Evolutionary conservation across 2,113 vertebrate genomes (phyloP), one percentile per base, ranked within the genome.

Genomic region (Euleptes europaea): DNA sequence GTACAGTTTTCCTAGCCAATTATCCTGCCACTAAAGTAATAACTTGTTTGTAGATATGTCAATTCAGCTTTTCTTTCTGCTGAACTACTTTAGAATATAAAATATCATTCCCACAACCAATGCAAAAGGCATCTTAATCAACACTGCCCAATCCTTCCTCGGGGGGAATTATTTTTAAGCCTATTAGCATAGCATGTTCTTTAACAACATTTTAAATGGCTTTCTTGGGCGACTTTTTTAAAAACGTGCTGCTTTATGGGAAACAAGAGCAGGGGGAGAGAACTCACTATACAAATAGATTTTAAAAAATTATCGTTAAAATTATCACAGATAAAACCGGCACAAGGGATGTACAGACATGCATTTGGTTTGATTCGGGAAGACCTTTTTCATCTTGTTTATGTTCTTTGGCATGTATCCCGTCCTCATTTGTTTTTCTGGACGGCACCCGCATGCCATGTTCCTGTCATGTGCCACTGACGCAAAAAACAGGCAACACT

Each of bases 1-100:
- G 89, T n/a, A 65, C 51, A 76, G 33, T 80, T 93, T 94, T 91
- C 91, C 87, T 80, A 84, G 78, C 80, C 84, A 84, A 89, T 87
- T 89, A 88, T 79, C 40, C 76, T 6, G 0, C 23, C 42, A 49
- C 44, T 74, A 44, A 81, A 90, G 49, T 75, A 94, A 92, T 88
- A 88, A 67, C 35, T 71, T 88, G 92, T 89, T 92, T 87, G 92
- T 44, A 92, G 80, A 88, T 80, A 74, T 65, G 88, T 83, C 84
- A 90, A 80, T 89, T 88, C 90, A 75, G 70, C 69, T 91, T 86
- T 88, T 72, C 88, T 87, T 76, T 83, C 85, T 65, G 21, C 74
- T 81, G 81, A 90, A 90, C 17, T 12, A 80, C 66, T 88, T 77
- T 44, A 77, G 84, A 90, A 88, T 66, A 82, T 2, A 86, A 84